Evolutionary conservation across 2,113 vertebrate genomes (phyloP).

Genomic region (Emydocephalus ijimae): DNA sequence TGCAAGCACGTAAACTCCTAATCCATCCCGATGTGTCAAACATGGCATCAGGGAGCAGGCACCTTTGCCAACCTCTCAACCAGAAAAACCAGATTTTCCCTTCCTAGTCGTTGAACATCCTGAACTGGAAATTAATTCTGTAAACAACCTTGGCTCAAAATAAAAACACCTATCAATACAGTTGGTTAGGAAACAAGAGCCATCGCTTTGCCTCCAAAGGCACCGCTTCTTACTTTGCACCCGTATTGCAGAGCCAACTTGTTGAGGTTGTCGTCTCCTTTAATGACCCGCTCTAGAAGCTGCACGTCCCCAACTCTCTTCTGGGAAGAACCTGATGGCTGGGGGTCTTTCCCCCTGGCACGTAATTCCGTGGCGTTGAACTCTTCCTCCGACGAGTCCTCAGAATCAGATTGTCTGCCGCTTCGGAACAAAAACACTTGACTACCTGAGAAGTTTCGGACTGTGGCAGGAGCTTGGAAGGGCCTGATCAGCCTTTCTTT

Average conservation of each 20-base stretch:
- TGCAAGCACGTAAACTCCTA: background rate
- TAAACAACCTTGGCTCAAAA: background rate
- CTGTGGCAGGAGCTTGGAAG: slow-evolving; percentile 82
- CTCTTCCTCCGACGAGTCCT: slow-evolving; percentile 80
- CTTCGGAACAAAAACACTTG: slow-evolving; percentile 82
- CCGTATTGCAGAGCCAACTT: slow-evolving; percentile 93
- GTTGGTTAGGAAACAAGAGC: background rate
- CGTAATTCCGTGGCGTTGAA: slow-evolving; percentile 69
- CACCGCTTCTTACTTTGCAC: slow-evolving; percentile 80
- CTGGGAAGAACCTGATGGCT: slow-evolving; percentile 27
- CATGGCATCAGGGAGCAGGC: background rate
- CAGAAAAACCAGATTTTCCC: background rate
- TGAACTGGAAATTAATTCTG: background rate
- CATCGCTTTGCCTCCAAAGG: background rate
- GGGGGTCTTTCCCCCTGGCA: slow-evolving; percentile 65
- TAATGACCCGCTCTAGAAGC: slow-evolving; percentile 79
- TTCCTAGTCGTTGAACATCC: background rate
- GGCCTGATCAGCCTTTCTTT: slow-evolving; percentile 67
- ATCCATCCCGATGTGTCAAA: too few relatives aligned
- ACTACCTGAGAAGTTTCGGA: slow-evolving; percentile 76
- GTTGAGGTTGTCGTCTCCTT: slow-evolving; percentile 82
- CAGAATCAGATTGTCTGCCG: slow-evolving; percentile 54
- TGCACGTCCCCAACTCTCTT: slow-evolving; percentile 61
- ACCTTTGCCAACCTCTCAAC: background rate
- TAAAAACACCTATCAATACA: background rate